phyloP scores from a whole-genome alignment of 2,113 vertebrate genomes.

The Rostratula benghalensis region DNA sequence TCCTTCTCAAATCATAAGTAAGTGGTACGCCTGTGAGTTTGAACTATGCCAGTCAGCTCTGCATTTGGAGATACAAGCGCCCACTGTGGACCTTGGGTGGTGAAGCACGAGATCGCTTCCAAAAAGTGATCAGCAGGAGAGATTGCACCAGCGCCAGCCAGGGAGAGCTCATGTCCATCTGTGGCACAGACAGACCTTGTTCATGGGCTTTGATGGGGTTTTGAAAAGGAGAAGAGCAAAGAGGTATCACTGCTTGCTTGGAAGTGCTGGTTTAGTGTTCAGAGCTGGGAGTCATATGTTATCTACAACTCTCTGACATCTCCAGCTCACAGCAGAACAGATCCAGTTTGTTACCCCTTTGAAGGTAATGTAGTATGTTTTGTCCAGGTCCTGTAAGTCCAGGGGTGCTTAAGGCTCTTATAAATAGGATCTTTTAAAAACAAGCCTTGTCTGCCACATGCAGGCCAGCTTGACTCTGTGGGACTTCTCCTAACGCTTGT shows the following conservation, averaged over 20 bases:
- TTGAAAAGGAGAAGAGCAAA: neutral
- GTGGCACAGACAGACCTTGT: neutral
- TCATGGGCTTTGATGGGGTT: neutral
- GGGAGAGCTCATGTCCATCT: neutral
- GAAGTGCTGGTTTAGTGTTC: neutral
- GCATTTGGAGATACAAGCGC: neutral
- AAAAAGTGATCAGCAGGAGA: neutral
- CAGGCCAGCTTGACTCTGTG: neutral
- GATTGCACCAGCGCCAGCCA: rapidly evolving
- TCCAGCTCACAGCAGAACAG: neutral
- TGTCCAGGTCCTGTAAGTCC: neutral
- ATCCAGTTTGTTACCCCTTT: neutral
- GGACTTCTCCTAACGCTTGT: neutral
- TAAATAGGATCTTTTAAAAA: neutral
- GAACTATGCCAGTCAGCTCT: neutral
- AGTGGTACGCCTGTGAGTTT: neutral
- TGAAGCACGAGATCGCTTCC: neutral
- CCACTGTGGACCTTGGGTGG: rapidly evolving
- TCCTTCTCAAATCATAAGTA: neutral
- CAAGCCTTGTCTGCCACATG: neutral
- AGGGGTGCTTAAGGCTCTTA: neutral
- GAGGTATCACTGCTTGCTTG: rapidly evolving
- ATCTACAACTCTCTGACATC: neutral
- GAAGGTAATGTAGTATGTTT: neutral
- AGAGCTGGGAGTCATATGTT: neutral